phyloP scores from a whole-genome alignment of 1,140 invertebrate genomes.

The Gyrodactylus salaris region DNA sequence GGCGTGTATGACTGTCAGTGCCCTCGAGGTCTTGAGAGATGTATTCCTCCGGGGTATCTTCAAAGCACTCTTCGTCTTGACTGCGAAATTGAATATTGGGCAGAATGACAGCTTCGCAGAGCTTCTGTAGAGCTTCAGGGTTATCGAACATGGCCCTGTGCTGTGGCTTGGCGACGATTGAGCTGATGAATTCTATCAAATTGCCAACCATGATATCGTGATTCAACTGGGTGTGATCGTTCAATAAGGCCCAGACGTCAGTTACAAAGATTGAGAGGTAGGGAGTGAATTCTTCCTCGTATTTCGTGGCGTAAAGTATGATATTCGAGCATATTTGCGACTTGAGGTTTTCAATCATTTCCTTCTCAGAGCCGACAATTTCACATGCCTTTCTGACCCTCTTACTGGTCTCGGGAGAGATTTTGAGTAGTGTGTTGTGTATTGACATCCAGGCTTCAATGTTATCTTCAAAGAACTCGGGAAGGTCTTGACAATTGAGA shows the following conservation, averaged over 20 bases:
- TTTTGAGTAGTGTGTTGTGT: slow-evolving; percentile 37
- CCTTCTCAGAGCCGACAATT: slow-evolving; percentile 54
- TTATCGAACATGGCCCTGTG: slow-evolving; percentile 63
- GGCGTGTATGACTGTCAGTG: slow-evolving; percentile 73
- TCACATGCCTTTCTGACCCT: slow-evolving; percentile 23
- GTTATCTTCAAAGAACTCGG: slow-evolving; percentile 91
- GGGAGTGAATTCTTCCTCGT: slow-evolving; percentile 68
- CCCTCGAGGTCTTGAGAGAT: slow-evolving; percentile 82
- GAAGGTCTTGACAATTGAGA: slow-evolving; percentile 73
- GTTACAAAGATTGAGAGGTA: slow-evolving; percentile 59
- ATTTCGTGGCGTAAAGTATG: slow-evolving; percentile 69
- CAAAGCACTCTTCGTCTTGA: slow-evolving; percentile 70
- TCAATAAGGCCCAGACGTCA: slow-evolving; percentile 54
- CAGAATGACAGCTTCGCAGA: slow-evolving; percentile 85
- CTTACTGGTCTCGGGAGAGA: background rate
- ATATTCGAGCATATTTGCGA: slow-evolving; percentile 82
- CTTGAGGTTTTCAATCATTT: slow-evolving; percentile 52
- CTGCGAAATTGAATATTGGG: slow-evolving; percentile 82
- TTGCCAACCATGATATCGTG: slow-evolving; percentile 74
- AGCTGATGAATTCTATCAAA: slow-evolving; percentile 63
- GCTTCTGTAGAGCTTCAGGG: slow-evolving; percentile 40
- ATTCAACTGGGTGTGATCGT: slow-evolving; percentile 46
- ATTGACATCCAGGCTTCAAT: slow-evolving; percentile 68
- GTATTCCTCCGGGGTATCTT: slow-evolving; percentile 90
- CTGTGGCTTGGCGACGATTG: slow-evolving; percentile 52